phyloP scores from a whole-genome alignment of 2,888 invertebrate species.

The Eucera pruinosa region DNA sequence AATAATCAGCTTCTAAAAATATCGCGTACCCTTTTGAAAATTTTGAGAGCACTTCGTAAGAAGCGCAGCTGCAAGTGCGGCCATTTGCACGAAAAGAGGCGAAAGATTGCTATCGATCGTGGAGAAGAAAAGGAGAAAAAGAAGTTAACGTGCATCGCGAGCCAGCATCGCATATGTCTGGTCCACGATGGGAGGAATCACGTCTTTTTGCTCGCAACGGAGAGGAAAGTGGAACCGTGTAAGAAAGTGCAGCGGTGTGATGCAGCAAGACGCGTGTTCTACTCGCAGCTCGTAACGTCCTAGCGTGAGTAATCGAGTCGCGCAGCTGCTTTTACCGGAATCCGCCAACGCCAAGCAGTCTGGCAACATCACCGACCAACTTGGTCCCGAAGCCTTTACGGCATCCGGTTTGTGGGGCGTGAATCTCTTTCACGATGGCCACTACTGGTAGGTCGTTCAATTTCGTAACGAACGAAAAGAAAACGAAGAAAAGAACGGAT shows the following conservation, averaged over 20 bases:
- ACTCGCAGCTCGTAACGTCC: constrained; percentile 11
- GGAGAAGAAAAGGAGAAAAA: not conserved
- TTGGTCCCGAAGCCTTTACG: constrained; percentile 39
- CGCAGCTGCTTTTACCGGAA: constrained; percentile 76
- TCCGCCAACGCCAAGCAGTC: constrained; percentile 79
- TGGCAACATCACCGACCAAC: constrained; percentile 56
- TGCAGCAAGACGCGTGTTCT: constrained; percentile 39
- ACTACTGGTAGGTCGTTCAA: not conserved
- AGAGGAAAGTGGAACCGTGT: constrained; percentile 46
- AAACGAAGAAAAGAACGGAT: not conserved
- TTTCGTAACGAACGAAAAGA: constrained; percentile 12
- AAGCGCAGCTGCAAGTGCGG: too few species aligned
- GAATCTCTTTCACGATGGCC: constrained; percentile 14
- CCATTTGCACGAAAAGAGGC: not conserved
- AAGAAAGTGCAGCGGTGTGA: constrained; percentile 47
- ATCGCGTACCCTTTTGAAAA: too few species aligned
- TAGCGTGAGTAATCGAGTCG: constrained; percentile 71
- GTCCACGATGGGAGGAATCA: not conserved
- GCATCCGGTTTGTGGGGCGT: constrained; percentile 44
- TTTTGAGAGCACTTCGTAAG: too few species aligned
- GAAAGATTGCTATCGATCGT: constrained; percentile 11
- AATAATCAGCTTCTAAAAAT: too few species aligned
- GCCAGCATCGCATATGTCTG: constrained; percentile 12
- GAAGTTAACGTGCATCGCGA: not conserved
- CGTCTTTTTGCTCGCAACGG: constrained; percentile 35